Evolutionary conservation across 2,797 vertebrate species (phyloP).

Genomic region (Pseudochirops cupreus): DNA sequence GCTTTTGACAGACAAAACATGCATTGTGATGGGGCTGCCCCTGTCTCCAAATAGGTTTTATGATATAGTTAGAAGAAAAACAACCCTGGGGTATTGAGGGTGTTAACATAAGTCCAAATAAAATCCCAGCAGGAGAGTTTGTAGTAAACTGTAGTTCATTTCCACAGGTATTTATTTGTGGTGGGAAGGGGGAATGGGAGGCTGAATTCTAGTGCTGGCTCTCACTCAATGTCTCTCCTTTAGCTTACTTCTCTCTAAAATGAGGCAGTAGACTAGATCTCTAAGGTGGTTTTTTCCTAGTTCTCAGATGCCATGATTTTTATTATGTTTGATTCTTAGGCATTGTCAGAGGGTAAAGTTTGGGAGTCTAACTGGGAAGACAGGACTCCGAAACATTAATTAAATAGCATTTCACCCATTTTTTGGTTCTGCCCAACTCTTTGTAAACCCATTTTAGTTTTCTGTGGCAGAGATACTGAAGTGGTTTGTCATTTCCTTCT

Average conservation of each 20-base stretch:
- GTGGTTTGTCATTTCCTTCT: background rate
- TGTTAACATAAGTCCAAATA: background rate
- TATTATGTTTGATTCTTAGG: background rate
- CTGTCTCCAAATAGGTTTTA: background rate
- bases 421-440: background rate
- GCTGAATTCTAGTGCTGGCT: background rate
- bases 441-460: background rate
- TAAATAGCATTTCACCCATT: background rate
- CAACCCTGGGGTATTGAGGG: background rate
- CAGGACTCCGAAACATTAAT: background rate
- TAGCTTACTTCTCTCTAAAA: background rate
- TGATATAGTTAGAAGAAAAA: background rate
- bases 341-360: background rate
- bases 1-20: background rate
- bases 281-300: background rate
- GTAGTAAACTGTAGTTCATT: background rate
- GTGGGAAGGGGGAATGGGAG: background rate
- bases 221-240: background rate
- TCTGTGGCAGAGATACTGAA: background rate
- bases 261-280: background rate
- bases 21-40: background rate
- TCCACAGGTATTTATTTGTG: background rate
- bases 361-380: background rate
- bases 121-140: background rate
- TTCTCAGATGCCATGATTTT: background rate